A percentile compares a stretch with the other conserved stretches of the same genome.
Conservation (phyloP, 2,113 vertebrate species). For the Hydrochoerus hydrochaeris region DNA sequence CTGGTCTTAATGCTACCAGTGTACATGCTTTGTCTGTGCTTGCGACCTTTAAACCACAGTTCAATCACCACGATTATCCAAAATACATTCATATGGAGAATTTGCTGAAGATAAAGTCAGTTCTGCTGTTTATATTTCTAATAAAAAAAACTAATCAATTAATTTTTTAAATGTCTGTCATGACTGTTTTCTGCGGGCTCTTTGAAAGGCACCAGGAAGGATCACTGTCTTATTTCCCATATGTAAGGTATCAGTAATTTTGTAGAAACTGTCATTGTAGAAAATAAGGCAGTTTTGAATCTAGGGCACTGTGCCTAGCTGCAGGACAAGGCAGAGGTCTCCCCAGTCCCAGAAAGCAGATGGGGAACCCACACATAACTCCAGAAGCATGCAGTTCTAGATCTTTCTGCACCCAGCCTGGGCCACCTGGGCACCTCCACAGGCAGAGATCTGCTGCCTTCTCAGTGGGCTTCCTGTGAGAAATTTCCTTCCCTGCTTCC, state of each 20-base stretch:
- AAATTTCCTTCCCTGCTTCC: slow-evolving; percentile 72
- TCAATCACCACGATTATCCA: not conserved
- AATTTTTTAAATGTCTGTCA: slow-evolving; percentile 14
- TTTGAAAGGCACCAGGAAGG: slow-evolving; percentile 59
- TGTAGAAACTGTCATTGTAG: rapidly evolving
- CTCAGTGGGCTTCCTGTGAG: slow-evolving; percentile 77
- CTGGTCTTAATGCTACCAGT: not conserved
- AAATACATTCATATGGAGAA: not conserved
- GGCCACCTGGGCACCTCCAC: slow-evolving; percentile 31
- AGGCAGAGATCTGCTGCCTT: slow-evolving; percentile 73
- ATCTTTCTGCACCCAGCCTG: slow-evolving; percentile 55
- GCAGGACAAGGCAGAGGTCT: not conserved
- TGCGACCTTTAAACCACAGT: not conserved
- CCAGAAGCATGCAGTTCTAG: slow-evolving; percentile 52
- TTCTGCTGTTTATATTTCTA: not conserved
- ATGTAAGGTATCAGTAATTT: not conserved
- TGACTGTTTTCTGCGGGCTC: slow-evolving; percentile 17
- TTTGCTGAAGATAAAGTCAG: not conserved
- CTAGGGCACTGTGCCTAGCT: not conserved
- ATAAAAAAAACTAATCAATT: not conserved
- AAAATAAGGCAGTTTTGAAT: not conserved
- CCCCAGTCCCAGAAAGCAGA: not conserved
- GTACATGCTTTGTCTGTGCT: not conserved
- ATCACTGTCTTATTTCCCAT: slow-evolving; percentile 61
- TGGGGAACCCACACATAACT: slow-evolving; percentile 34